These are phyloP conservation scores for Macrobrachium nipponense DNA, from an alignment of 1,140 invertebrate species.

Conservation along the genomic window DNA sequence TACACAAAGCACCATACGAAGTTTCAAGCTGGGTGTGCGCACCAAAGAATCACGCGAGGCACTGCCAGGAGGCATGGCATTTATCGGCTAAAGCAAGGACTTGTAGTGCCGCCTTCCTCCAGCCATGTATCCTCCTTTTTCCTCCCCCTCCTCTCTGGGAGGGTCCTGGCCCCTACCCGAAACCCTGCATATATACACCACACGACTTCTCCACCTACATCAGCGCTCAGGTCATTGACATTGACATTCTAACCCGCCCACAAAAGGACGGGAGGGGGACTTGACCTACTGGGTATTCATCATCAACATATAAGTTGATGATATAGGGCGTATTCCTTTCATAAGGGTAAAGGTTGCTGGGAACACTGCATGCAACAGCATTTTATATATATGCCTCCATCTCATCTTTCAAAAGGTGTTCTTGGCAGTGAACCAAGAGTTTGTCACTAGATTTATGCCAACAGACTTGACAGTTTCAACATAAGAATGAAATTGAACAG, in stretches of 20 bases:
- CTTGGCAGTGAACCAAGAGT: too few relatives aligned
- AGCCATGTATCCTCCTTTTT: not conserved
- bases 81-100: too few relatives aligned
- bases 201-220: slow-evolving; percentile 11
- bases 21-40: slow-evolving; percentile 21
- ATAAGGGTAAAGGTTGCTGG: too few relatives aligned
- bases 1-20: not conserved
- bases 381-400: too few relatives aligned
- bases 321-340: too few relatives aligned
- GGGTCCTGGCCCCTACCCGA: not conserved
- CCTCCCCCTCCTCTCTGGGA: not conserved
- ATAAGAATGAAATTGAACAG: too few relatives aligned
- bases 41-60: slow-evolving; percentile 23
- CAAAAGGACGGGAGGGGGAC: not conserved
- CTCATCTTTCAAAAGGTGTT: too few relatives aligned
- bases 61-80: slow-evolving; percentile 26
- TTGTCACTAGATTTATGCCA: too few relatives aligned
- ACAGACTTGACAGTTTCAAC: too few relatives aligned
- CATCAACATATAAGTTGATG: too few relatives aligned
- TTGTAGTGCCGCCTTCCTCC: slow-evolving; percentile 6
- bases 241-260: slow-evolving; percentile 1
- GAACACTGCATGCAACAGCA: too few relatives aligned
- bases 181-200: not conserved
- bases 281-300: not conserved
- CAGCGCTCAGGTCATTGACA: slow-evolving; percentile 49